A percentile compares a stretch with the other conserved stretches of the same genome.
These are phyloP conservation scores for Solenopsis fugax DNA, from an alignment of 1,140 invertebrate genomes.

Conservation along the genomic window DNA sequence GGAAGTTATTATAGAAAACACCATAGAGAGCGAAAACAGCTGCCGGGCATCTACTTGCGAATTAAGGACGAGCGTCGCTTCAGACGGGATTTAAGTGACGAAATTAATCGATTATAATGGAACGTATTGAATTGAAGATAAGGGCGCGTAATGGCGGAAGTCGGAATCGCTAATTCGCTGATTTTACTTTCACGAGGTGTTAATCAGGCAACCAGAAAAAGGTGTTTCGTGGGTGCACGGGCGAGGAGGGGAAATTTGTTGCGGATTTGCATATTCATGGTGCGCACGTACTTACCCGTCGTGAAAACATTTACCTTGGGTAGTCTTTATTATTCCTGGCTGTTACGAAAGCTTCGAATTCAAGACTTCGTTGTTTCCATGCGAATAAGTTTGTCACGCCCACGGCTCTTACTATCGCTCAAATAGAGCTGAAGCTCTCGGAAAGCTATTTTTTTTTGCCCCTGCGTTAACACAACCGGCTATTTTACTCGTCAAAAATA, in stretches of 20 bases:
- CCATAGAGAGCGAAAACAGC: constrained; percentile 41
- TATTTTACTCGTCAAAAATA: background rate
- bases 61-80: constrained; percentile 2
- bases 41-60: background rate
- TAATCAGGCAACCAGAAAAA: constrained; percentile 77
- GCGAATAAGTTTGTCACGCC: constrained; percentile 66
- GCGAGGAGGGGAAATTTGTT: constrained; percentile 73
- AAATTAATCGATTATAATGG: constrained; percentile 60
- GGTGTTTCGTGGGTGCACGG: constrained; percentile 71
- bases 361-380: constrained; percentile 72
- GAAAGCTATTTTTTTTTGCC: constrained; percentile 9
- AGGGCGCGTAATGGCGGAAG: constrained; percentile 68
- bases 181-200: constrained; percentile 80
- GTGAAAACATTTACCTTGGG: constrained; percentile 78
- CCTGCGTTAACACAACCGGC: background rate
- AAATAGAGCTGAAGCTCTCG: constrained; percentile 71
- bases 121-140: constrained; percentile 75
- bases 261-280: constrained; percentile 80
- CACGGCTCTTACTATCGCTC: constrained; percentile 70
- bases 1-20: constrained; percentile 62
- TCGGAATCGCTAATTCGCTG: constrained; percentile 72
- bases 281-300: constrained; percentile 73
- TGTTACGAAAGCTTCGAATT: constrained; percentile 73
- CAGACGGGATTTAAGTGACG: background rate
- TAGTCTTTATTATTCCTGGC: constrained; percentile 77